Conservation (phyloP, 1,140 invertebrate species). For the Mactra quadrangularis region DNA sequence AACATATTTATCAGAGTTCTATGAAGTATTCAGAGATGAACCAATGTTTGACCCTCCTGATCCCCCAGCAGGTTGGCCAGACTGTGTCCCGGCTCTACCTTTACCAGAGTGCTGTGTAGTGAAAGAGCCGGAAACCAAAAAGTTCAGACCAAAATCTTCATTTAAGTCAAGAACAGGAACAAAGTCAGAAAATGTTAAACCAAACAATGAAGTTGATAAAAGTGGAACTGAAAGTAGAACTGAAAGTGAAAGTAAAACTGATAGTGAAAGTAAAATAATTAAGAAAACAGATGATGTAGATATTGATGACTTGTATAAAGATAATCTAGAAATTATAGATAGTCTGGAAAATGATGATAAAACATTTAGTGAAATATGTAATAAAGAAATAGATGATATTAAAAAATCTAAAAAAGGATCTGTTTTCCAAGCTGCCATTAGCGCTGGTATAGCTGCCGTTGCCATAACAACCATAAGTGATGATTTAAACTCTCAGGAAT, state of each 20-base stretch:
- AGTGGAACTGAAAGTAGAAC: background rate
- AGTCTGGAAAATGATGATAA: background rate
- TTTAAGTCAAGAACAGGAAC: too few relatives aligned
- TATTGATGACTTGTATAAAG: conserved; percentile 36
- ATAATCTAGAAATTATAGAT: conserved; percentile 22
- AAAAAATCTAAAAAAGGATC: conserved; percentile 17
- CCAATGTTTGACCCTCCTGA: conserved; percentile 42
- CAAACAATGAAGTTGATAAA: background rate
- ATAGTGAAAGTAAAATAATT: background rate
- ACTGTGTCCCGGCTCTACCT: background rate
- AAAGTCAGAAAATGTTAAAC: too few relatives aligned
- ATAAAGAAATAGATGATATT: conserved; percentile 45
- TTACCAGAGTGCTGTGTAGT: background rate
- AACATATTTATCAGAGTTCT: conserved; percentile 52
- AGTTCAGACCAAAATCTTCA: too few relatives aligned
- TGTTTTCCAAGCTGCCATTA: conserved; percentile 36
- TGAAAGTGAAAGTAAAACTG: background rate
- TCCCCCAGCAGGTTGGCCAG: conserved; percentile 20
- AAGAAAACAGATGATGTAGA: conserved; percentile 24
- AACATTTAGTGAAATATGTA: conserved; percentile 31
- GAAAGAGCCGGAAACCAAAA: too few relatives aligned
- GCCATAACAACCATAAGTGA: conserved; percentile 37
- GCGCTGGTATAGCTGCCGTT: conserved; percentile 52
- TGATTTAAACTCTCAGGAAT: background rate
- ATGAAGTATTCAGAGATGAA: conserved; percentile 51